Conservation (phyloP, 2,888 invertebrate species). For the Mystacides longicornis region DNA sequence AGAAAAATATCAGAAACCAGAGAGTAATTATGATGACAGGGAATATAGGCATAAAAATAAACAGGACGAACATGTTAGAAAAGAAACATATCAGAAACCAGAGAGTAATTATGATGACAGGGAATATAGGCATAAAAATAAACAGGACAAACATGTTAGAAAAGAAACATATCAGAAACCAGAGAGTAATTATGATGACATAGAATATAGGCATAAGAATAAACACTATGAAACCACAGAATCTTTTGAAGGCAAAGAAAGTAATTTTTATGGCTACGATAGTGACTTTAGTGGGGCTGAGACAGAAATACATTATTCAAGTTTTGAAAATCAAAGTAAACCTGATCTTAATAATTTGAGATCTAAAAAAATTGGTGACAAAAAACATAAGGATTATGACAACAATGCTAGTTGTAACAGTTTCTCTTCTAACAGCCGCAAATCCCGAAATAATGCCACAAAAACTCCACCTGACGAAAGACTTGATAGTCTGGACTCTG, state of each 20-base stretch:
- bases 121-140: neutral
- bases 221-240: too few relatives aligned
- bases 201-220: neutral
- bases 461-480: conserved; percentile 11
- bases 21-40: neutral
- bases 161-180: neutral
- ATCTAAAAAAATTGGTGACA: conserved; percentile 6
- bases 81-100: neutral
- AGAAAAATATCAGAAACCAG: neutral
- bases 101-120: neutral
- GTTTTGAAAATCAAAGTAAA: conserved; percentile 32
- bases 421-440: too few relatives aligned
- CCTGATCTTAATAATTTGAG: neutral
- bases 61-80: neutral
- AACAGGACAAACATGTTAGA: neutral
- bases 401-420: neutral
- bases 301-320: conserved; percentile 44
- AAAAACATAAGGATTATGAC: neutral
- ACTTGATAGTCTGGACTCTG: conserved; percentile 25
- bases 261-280: conserved; percentile 44
- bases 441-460: too few relatives aligned
- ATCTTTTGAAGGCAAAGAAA: conserved; percentile 15
- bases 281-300: conserved; percentile 47
- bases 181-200: neutral
- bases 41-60: neutral